Conservation (phyloP, 2,888 invertebrate species). For the Diplolepis rosae region DNA sequence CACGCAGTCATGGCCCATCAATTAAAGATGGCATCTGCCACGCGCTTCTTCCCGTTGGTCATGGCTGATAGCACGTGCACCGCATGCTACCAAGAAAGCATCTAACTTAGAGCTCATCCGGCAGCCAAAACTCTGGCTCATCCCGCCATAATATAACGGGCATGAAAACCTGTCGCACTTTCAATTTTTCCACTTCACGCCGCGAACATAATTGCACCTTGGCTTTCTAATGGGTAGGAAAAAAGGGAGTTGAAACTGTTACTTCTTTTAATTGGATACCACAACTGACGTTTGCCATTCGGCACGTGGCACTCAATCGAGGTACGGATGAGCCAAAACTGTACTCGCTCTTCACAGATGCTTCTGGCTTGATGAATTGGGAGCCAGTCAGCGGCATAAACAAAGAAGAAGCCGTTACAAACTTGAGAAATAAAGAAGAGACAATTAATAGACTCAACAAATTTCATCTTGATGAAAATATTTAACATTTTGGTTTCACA, state of each 20-base stretch:
- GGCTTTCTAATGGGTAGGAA: constrained; percentile 28
- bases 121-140: constrained; percentile 32
- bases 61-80: constrained; percentile 49
- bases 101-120: constrained; percentile 1
- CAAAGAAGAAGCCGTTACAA: too few relatives aligned
- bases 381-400: too few relatives aligned
- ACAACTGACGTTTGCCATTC: constrained; percentile 58
- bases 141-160: not conserved
- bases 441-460: too few relatives aligned
- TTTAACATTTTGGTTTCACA: too few relatives aligned
- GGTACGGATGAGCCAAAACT: constrained; percentile 4
- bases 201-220: constrained; percentile 53
- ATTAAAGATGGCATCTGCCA: constrained; percentile 58
- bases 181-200: constrained; percentile 41
- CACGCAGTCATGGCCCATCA: constrained; percentile 45
- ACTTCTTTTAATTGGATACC: constrained; percentile 58
- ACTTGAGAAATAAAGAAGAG: too few relatives aligned
- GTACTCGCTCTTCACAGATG: not conserved
- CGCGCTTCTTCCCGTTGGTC: constrained; percentile 52
- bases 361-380: not conserved
- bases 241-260: constrained; percentile 50
- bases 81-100: constrained; percentile 47
- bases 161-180: constrained; percentile 10
- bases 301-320: constrained; percentile 55
- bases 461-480: too few relatives aligned